Evolutionary conservation across 1,140 invertebrate species (phyloP).

Genomic region (Hyphantria cunea): DNA sequence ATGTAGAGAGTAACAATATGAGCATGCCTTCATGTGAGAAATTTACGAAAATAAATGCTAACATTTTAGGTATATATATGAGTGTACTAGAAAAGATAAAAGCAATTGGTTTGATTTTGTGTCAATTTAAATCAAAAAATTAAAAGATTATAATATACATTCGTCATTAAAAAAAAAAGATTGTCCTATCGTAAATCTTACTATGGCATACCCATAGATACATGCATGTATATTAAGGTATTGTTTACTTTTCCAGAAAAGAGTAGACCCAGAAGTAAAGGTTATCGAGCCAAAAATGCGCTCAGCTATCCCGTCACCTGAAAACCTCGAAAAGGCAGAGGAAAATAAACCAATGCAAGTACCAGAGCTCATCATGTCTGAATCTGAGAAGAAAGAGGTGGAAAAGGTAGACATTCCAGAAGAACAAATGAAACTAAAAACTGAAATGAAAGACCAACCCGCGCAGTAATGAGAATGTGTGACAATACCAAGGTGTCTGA

Average conservation of each 20-base stretch:
- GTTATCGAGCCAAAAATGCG: constrained; percentile 36
- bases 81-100: too few species aligned
- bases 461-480: not conserved
- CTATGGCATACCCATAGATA: too few species aligned
- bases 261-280: constrained; percentile 38
- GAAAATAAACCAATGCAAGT: constrained; percentile 59
- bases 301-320: constrained; percentile 33
- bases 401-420: constrained; percentile 29
- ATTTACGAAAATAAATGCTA: too few species aligned
- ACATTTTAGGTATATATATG: too few species aligned
- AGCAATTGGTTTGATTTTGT: too few species aligned
- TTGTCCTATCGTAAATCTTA: too few species aligned
- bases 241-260: constrained; percentile 40
- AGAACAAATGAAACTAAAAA: not conserved
- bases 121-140: too few species aligned
- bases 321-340: constrained; percentile 24
- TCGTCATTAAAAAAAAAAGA: too few species aligned
- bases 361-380: constrained; percentile 72
- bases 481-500: too few species aligned
- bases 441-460: not conserved
- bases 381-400: constrained; percentile 32
- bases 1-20: too few species aligned
- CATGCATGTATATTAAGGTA: not conserved
- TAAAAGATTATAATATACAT: too few species aligned
- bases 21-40: too few species aligned